Conservation (phyloP, 2,888 invertebrate genomes). For the Bombylius discolor region DNA sequence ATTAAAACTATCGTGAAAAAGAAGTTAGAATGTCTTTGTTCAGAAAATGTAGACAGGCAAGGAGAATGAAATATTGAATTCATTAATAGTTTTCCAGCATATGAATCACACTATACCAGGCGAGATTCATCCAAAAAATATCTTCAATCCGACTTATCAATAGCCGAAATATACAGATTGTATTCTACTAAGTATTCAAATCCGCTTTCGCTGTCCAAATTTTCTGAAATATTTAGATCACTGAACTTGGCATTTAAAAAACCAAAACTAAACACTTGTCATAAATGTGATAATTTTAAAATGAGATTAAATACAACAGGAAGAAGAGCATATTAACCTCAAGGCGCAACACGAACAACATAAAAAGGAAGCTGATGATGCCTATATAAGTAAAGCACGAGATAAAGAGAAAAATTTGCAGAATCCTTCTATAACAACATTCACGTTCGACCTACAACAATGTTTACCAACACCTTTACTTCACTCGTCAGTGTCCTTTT, state of each 20-base stretch:
- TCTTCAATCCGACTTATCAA: conserved; percentile 9
- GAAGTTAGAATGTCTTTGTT: conserved; percentile 5
- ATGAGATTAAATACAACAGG: no score
- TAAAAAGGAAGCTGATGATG: background rate
- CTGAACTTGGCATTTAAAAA: no score
- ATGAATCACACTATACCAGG: conserved; percentile 10
- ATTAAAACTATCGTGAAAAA: conserved; percentile 13
- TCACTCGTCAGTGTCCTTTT: background rate
- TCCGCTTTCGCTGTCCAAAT: conserved; percentile 11
- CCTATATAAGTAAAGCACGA: background rate
- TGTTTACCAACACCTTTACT: background rate
- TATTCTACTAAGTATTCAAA: conserved; percentile 6
- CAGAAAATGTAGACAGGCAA: conserved; percentile 7
- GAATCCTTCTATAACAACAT: background rate
- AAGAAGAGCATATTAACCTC: conserved; percentile 4
- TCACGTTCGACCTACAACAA: no score
- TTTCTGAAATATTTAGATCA: conserved; percentile 2
- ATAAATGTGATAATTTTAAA: no score
- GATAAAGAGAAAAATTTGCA: conserved; percentile 9
- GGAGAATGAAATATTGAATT: conserved; percentile 8
- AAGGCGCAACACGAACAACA: background rate
- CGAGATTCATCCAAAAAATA: conserved; percentile 10
- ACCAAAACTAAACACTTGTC: no score
- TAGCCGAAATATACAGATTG: conserved; percentile 9
- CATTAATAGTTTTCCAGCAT: conserved; percentile 11